phyloP scores from a whole-genome alignment of 1,140 invertebrate genomes.

The Vanessa tameamea region DNA sequence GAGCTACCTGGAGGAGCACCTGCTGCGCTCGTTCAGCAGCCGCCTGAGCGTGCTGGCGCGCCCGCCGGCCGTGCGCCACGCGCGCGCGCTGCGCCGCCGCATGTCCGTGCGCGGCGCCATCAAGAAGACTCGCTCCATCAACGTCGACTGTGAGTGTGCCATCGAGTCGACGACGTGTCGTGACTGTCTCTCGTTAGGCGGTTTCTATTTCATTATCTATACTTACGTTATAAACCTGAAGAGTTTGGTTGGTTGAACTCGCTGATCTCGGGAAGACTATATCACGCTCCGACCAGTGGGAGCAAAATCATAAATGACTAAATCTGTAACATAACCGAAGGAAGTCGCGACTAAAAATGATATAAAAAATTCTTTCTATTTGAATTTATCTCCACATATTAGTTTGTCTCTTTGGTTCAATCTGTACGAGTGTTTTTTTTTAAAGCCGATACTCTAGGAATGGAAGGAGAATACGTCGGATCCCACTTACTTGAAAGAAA shows the following conservation, averaged over 20 bases:
- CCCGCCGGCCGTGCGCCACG: constrained; percentile 61
- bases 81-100: constrained; percentile 81
- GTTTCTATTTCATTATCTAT: too few relatives aligned
- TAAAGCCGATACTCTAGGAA: constrained; percentile 87
- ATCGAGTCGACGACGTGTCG: background rate
- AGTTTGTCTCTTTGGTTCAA: too few relatives aligned
- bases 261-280: too few relatives aligned
- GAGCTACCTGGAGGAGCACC: constrained; percentile 92
- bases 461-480: constrained; percentile 86
- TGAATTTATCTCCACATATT: too few relatives aligned
- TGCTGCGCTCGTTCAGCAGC: constrained; percentile 89
- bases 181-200: too few relatives aligned
- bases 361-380: too few relatives aligned
- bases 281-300: too few relatives aligned
- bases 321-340: too few relatives aligned
- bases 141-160: constrained; percentile 86
- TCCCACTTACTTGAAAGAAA: constrained; percentile 80
- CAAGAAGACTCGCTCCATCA: constrained; percentile 92
- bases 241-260: too few relatives aligned
- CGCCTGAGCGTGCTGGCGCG: constrained; percentile 85
- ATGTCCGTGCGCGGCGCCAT: constrained; percentile 93
- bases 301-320: too few relatives aligned
- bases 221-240: too few relatives aligned
- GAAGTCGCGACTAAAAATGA: too few relatives aligned
- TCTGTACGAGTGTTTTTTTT: background rate